These are phyloP conservation scores for Theristus sp. DNA, from an alignment of 2,888 invertebrate genomes.

Conservation along the genomic window DNA sequence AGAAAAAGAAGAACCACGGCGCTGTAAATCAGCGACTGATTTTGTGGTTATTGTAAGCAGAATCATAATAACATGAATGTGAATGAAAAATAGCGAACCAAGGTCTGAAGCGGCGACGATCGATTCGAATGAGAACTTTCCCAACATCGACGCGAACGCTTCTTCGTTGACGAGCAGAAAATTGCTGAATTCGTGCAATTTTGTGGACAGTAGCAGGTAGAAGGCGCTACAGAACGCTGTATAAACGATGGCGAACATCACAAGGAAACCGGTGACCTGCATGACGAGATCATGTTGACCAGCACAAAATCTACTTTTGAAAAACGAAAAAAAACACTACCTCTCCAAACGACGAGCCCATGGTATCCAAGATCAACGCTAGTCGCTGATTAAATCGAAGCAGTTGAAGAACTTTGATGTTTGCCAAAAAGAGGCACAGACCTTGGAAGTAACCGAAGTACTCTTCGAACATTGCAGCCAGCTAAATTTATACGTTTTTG, in stretches of 20 bases:
- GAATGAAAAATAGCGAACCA: too few relatives aligned
- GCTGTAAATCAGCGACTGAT: too few relatives aligned
- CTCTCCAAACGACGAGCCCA: slow-evolving; percentile 10
- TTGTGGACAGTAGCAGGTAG: slow-evolving; percentile 18
- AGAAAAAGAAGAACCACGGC: slow-evolving; percentile 26
- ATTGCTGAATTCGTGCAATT: slow-evolving; percentile 23
- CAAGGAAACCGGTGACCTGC: background rate
- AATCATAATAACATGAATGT: too few relatives aligned
- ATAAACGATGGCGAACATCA: background rate
- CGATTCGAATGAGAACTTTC: slow-evolving; percentile 34
- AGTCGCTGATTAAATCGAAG: slow-evolving; percentile 36
- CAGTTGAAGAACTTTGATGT: slow-evolving; percentile 35
- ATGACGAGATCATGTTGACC: too few relatives aligned
- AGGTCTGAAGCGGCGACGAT: slow-evolving; percentile 13
- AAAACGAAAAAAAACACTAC: background rate
- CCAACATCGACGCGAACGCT: slow-evolving; percentile 35
- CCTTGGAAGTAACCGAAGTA: slow-evolving; percentile 25
- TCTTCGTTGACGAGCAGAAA: slow-evolving; percentile 31
- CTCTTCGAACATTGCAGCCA: background rate
- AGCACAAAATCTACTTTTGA: too few relatives aligned
- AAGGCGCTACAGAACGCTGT: slow-evolving; percentile 11
- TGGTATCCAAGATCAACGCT: slow-evolving; percentile 32
- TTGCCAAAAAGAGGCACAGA: slow-evolving; percentile 35
- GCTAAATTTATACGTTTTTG: too few relatives aligned
- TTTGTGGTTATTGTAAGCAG: too few relatives aligned